These are phyloP conservation scores for Zosterops borbonicus DNA, from an alignment of 2,113 vertebrate species.

Conservation along the genomic window DNA sequence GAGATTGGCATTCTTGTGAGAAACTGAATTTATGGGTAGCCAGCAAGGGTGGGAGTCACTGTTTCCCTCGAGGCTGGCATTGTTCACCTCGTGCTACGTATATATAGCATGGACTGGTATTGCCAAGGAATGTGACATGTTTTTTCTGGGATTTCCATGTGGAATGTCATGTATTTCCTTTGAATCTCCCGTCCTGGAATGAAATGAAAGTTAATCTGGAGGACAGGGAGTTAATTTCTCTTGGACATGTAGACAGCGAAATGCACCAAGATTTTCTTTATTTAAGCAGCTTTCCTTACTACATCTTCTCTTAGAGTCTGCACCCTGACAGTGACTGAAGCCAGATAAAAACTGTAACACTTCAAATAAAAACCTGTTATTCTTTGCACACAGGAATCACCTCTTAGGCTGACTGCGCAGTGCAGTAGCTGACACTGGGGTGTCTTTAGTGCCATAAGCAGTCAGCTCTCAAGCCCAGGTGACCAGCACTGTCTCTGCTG, in stretches of 20 bases:
- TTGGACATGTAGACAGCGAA: background rate
- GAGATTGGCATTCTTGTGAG: background rate
- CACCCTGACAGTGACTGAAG: background rate
- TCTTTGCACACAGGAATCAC: background rate
- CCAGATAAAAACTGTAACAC: background rate
- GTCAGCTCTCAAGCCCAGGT: background rate
- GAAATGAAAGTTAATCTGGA: conserved; percentile 8
- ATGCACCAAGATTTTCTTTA: background rate
- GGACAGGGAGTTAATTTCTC: background rate
- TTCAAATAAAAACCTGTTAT: background rate
- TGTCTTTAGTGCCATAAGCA: background rate
- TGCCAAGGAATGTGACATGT: background rate
- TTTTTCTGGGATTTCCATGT: conserved; percentile 50
- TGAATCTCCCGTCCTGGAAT: background rate
- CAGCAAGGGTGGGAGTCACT: background rate
- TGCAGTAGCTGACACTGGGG: background rate
- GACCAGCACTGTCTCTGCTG: background rate
- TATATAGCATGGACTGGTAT: background rate
- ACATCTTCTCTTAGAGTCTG: background rate
- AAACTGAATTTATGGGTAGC: background rate
- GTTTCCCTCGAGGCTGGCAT: background rate
- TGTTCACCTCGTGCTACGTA: background rate
- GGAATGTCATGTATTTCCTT: conserved; percentile 64
- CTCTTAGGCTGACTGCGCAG: background rate
- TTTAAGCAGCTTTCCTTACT: background rate